These are phyloP conservation scores for Synodontis membranacea DNA, from an alignment of 2,113 vertebrate genomes.

Conservation along the genomic window DNA sequence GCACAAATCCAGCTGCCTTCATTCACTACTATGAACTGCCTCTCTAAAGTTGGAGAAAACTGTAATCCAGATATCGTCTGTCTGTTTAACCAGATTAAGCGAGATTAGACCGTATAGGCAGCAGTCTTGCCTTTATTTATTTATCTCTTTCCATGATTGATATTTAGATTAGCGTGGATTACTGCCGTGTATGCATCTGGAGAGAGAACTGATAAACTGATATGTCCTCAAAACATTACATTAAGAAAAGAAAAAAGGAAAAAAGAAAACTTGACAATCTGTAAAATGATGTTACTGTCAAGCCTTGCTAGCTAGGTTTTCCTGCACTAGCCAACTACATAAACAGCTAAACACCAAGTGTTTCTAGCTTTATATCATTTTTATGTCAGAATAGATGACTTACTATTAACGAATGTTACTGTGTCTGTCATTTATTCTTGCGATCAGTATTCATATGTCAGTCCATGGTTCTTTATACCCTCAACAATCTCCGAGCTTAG, in stretches of 20 bases:
- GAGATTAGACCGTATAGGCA: not conserved
- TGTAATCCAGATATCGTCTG: not conserved
- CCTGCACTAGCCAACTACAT: not conserved
- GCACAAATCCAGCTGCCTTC: not conserved
- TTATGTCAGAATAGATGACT: not conserved
- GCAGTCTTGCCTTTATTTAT: not conserved
- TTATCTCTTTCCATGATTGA: not conserved
- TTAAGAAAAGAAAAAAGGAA: not conserved
- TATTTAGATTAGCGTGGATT: not conserved
- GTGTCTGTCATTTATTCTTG: not conserved
- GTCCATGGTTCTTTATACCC: not conserved
- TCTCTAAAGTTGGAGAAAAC: not conserved
- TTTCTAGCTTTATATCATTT: not conserved
- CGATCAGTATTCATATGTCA: not conserved
- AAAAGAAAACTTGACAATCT: not conserved
- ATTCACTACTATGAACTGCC: not conserved
- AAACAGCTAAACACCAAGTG: not conserved
- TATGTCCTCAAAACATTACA: not conserved
- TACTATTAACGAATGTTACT: no score
- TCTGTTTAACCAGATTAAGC: not conserved
- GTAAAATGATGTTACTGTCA: not conserved
- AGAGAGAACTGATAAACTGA: not conserved
- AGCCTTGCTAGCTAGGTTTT: not conserved
- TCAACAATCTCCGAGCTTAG: not conserved
- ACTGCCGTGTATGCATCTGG: not conserved